Conservation (phyloP, 2,113 vertebrate species). For the Macrotus californicus region DNA sequence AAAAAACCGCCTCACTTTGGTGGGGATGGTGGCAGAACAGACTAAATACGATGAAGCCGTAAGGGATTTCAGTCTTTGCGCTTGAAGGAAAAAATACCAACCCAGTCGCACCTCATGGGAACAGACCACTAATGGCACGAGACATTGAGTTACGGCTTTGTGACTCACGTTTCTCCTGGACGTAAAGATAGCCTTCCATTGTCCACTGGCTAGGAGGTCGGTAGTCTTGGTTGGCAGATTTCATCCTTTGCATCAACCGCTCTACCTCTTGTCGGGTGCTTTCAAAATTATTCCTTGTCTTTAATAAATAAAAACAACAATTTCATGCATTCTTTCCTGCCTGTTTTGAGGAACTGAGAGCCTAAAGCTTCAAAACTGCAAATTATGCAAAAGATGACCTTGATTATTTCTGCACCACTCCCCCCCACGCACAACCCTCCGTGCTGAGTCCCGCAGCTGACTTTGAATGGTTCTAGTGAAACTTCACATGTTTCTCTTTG, state of each 20-base stretch:
- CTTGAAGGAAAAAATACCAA: background rate
- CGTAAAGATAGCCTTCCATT: conserved; percentile 96
- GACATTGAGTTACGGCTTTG: background rate
- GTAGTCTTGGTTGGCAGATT: conserved; percentile 93
- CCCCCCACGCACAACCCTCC: background rate
- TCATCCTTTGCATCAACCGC: conserved; percentile 96
- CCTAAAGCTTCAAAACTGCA: background rate
- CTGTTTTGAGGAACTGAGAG: background rate
- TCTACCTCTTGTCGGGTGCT: conserved; percentile 98
- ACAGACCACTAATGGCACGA: background rate
- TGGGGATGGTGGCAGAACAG: no score
- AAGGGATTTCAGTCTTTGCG: background rate
- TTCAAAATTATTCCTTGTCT: conserved; percentile 99
- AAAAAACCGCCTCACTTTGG: background rate
- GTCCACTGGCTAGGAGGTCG: conserved; percentile 93
- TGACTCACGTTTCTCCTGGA: conserved; percentile 96
- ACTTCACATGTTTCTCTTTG: background rate
- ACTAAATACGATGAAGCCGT: background rate
- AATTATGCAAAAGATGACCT: background rate
- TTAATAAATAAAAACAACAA: conserved; percentile 53
- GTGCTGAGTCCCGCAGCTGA: background rate
- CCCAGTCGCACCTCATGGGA: background rate
- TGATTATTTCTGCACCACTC: background rate
- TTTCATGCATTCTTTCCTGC: background rate
- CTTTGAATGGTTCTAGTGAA: background rate